Evolutionary conservation across 30 jellyfish, hydroid and myxozoan species (phyloP).

Genomic region (Aurelia aurita complex sp. Pacific): DNA sequence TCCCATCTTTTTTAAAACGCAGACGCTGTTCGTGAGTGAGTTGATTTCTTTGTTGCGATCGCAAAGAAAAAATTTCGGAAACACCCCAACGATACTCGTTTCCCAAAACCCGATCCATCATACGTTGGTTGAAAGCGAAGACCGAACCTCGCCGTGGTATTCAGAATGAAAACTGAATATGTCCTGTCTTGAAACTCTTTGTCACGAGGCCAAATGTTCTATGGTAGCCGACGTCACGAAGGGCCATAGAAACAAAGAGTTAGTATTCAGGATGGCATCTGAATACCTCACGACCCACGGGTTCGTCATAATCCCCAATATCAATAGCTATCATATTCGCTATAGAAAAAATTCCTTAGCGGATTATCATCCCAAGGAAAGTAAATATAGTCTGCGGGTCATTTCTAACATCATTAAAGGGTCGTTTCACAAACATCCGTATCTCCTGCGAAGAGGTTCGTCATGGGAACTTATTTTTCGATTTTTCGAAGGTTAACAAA

Average conservation of each 20-base stretch:
- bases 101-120: conserved; percentile 51
- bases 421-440: too few species aligned
- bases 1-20: too few species aligned
- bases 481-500: not conserved
- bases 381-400: not conserved
- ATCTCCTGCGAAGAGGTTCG: too few species aligned
- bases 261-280: too few species aligned
- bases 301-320: not conserved
- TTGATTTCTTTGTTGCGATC: too few species aligned
- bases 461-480: not conserved
- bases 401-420: too few species aligned
- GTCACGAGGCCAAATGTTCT: not conserved
- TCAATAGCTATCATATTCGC: not conserved
- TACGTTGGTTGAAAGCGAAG: not conserved
- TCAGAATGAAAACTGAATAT: conserved; percentile 6
- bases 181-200: not conserved
- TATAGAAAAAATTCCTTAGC: not conserved
- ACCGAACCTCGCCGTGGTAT: not conserved
- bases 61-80: too few species aligned
- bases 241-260: too few species aligned
- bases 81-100: not conserved
- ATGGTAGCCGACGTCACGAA: too few species aligned
- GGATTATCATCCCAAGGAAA: too few species aligned
- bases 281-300: not conserved
- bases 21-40: too few species aligned